phyloP scores from a whole-genome alignment of 2,888 invertebrate species.

The Cylindroiulus punctatus region DNA sequence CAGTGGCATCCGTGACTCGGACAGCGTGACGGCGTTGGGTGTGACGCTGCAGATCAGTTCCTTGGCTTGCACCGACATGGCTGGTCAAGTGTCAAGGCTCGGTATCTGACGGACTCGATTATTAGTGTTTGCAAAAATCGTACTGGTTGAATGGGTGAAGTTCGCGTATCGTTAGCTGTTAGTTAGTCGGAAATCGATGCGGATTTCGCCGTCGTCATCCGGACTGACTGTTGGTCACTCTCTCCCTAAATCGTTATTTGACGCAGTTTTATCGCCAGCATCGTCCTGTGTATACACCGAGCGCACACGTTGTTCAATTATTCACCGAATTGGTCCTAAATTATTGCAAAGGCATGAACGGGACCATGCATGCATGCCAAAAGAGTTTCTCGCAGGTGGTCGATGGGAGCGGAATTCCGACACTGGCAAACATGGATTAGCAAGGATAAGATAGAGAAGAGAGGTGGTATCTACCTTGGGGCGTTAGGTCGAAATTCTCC shows the following conservation, averaged over 20 bases:
- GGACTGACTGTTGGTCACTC: background rate
- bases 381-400: background rate
- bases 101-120: background rate
- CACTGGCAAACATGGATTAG: slow-evolving; percentile 20
- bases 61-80: slow-evolving; percentile 50
- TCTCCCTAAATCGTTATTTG: background rate
- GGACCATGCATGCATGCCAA: background rate
- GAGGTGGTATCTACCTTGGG: slow-evolving; percentile 55
- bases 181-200: background rate
- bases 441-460: slow-evolving; percentile 48
- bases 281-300: too few relatives aligned
- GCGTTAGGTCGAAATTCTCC: slow-evolving; percentile 54
- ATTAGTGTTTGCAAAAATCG: background rate
- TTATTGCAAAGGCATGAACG: background rate
- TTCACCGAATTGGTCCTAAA: slow-evolving; percentile 11
- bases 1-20: slow-evolving; percentile 29
- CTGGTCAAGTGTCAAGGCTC: background rate
- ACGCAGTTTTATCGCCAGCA: background rate
- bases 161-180: background rate
- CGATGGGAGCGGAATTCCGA: background rate
- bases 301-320: background rate
- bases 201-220: background rate
- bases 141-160: background rate
- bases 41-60: slow-evolving; percentile 53
- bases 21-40: slow-evolving; percentile 39